These are phyloP conservation scores for Guaruba guarouba DNA, from an alignment of 2,113 vertebrate species.

Conservation along the genomic window DNA sequence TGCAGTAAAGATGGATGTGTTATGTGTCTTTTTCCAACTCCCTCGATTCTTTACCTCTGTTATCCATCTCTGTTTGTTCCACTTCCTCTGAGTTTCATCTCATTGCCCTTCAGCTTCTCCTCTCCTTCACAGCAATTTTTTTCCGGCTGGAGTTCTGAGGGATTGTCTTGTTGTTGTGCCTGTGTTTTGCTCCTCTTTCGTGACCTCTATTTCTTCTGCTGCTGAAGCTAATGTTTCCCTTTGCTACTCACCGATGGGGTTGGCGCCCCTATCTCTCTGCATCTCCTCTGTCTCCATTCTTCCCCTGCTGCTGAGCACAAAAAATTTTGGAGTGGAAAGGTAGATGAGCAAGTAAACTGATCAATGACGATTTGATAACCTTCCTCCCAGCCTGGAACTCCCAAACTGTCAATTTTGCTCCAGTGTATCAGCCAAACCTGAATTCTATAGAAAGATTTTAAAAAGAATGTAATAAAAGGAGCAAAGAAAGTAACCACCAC, in stretches of 20 bases:
- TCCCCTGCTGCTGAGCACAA: constrained; percentile 12
- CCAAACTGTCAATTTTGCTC: not conserved
- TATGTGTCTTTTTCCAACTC: not conserved
- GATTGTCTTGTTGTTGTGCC: not conserved
- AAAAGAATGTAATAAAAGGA: not conserved
- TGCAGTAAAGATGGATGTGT: not conserved
- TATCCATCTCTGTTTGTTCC: not conserved
- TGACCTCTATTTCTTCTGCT: not conserved
- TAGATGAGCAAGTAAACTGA: not conserved
- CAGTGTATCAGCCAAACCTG: not conserved
- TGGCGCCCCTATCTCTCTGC: not conserved
- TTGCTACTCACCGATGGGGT: not conserved
- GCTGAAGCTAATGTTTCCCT: not conserved
- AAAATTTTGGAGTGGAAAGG: not conserved
- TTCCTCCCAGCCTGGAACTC: not conserved
- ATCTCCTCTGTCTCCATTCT: not conserved
- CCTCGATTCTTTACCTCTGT: not conserved
- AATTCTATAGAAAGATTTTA: not conserved
- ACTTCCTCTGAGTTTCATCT: constrained; percentile 25
- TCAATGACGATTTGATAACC: constrained; percentile 6
- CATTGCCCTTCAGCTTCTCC: not conserved
- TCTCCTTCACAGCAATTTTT: not conserved
- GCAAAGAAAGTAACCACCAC: not conserved
- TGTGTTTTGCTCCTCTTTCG: not conserved
- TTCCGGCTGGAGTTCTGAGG: not conserved